These are phyloP conservation scores for Agrochola circellaris DNA, from an alignment of 2,888 invertebrate genomes.

Conservation along the genomic window DNA sequence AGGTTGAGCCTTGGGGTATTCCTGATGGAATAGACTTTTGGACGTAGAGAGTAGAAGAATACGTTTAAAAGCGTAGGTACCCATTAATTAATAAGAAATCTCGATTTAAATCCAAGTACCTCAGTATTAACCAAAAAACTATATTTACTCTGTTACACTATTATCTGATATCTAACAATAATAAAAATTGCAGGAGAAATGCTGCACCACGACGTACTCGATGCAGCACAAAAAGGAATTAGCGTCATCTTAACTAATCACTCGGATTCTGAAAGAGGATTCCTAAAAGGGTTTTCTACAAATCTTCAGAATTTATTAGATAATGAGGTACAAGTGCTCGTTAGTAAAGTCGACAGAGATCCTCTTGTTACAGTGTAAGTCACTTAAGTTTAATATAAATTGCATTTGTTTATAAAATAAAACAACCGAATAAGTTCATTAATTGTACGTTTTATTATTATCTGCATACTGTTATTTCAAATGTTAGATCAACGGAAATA, in stretches of 20 bases:
- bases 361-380: constrained; percentile 93
- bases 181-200: constrained; percentile 92
- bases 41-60: not conserved
- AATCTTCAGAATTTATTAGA: constrained; percentile 81
- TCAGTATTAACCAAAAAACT: not conserved
- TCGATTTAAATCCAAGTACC: too few species aligned
- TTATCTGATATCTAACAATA: constrained; percentile 14
- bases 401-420: constrained; percentile 44
- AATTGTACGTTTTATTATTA: constrained; percentile 65
- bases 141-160: not conserved
- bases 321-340: constrained; percentile 91
- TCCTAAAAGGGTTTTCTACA: constrained; percentile 91
- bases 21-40: not conserved
- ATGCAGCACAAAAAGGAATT: constrained; percentile 94
- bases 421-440: constrained; percentile 44
- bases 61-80: too few species aligned
- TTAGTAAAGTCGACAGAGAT: constrained; percentile 94
- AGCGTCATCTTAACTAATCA: constrained; percentile 97
- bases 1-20: not conserved
- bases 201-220: constrained; percentile 98
- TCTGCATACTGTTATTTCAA: constrained; percentile 54
- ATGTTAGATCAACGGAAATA: constrained; percentile 56
- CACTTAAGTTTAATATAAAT: constrained; percentile 20
- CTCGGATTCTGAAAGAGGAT: constrained; percentile 98
- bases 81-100: too few species aligned